Evolutionary conservation across 2,888 invertebrate species (phyloP), one percentile per base, ranked within the genome.

Genomic region (Carterocephalus palaemon): DNA sequence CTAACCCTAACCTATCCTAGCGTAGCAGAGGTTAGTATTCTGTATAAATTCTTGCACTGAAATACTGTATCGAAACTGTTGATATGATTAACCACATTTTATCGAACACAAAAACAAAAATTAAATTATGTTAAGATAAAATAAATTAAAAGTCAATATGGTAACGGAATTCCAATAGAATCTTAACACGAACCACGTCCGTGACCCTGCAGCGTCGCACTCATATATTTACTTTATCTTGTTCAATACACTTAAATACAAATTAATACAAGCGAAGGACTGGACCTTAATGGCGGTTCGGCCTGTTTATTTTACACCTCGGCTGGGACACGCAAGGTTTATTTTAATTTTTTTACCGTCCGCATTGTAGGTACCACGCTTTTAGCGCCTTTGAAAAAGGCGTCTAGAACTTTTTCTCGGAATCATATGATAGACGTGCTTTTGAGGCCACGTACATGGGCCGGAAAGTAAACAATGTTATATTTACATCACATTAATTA

Each of bases 161-260:
- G 38, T 32, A 46, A 54, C 46, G 46, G 34, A 36, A 48, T 40
- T 49, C 49, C 38, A 47, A 53, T 52, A 50, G 49, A 48, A 50
- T 51, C 42, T 50, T 23, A 32, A 75, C 56, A 77, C 73, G 65
- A 68, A 78, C 72, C 65, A 67, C 63, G 51, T 45, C 53, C 69
- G 49, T 64, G 71, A 70, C 69, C 73, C 64, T 58, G 52, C 60
- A 61, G 51, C 53, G 60, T 53, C 67, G 73, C 67, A 68, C 72
- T 72, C 78, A 76, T 83, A 84, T 85, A 84, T 85, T 85, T 76
- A 75, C 69, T 81, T 85, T 85, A 85, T 85, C 85, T 84, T 85
- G 85, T 84, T 76, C 81, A 82, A 79, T 85, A 85, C 84, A 84
- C 85, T 85, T 86, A 83, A 86, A 86, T 85, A 86, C 85, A 86